A percentile compares a stretch with the other conserved stretches of the same genome.
These are phyloP conservation scores for Oncorhynchus clarkii DNA, from an alignment of 2,113 vertebrate genomes.

Conservation along the genomic window DNA sequence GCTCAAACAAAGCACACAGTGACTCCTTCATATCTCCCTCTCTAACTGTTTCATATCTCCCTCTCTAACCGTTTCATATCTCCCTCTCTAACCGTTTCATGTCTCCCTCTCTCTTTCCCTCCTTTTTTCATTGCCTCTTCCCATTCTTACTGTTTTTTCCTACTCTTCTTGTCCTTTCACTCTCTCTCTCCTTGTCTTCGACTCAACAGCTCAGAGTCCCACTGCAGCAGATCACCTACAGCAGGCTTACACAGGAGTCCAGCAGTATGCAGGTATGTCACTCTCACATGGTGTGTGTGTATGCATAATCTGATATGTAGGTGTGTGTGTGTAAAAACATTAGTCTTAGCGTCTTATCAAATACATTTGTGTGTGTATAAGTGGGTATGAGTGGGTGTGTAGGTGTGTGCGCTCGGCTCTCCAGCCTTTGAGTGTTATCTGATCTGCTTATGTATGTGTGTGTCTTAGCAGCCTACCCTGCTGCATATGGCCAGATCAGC, in stretches of 20 bases:
- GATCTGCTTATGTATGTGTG: conserved; percentile 75
- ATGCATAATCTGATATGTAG: background rate
- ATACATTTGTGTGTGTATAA: no score
- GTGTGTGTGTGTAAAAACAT: conserved; percentile 14
- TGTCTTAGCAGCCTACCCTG: conserved; percentile 95
- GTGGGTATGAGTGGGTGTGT: no score
- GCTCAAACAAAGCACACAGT: no score
- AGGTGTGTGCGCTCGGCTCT: no score
- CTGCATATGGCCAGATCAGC: conserved; percentile 99
- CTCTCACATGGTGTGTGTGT: conserved; percentile 40
- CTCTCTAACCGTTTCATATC: background rate
- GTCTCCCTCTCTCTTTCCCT: background rate
- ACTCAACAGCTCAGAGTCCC: conserved; percentile 93
- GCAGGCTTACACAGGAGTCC: conserved; percentile 98
- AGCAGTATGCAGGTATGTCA: conserved; percentile 99
- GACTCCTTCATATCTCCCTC: no score
- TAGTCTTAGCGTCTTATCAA: background rate
- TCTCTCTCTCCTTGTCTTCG: conserved; percentile 54
- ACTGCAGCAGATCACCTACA: conserved; percentile 96
- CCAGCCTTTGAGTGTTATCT: background rate
- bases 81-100: background rate
- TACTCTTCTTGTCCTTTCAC: background rate
- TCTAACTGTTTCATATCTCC: no score
- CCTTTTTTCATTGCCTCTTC: no score
- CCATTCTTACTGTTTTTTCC: background rate